phyloP scores from a whole-genome alignment of 2,797 vertebrate genomes.

The Typhlichthys subterraneus region DNA sequence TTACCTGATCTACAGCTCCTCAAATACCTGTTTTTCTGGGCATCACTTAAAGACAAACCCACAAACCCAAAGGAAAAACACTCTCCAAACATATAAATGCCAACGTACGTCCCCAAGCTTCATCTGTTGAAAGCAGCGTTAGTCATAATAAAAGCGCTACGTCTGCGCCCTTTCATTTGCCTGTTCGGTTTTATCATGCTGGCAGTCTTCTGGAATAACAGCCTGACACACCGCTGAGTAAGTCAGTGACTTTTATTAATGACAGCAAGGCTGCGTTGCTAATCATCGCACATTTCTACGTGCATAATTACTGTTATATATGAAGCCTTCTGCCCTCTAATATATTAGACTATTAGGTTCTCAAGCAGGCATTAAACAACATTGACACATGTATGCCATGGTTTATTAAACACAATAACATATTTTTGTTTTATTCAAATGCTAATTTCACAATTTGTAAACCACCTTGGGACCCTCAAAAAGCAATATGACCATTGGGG shows the following conservation, averaged over 20 bases:
- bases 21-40: constrained; percentile 68
- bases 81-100: constrained; percentile 54
- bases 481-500: too few relatives aligned
- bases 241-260: not conserved
- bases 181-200: constrained; percentile 27
- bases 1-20: constrained; percentile 65
- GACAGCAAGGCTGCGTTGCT: not conserved
- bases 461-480: too few relatives aligned
- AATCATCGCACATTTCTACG: not conserved
- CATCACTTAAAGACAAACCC: constrained; percentile 56
- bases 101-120: constrained; percentile 51
- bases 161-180: constrained; percentile 40
- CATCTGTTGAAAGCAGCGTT: constrained; percentile 42
- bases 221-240: constrained; percentile 48
- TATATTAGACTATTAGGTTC: too few relatives aligned
- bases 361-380: too few relatives aligned
- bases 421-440: too few relatives aligned
- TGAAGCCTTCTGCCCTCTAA: too few relatives aligned
- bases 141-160: constrained; percentile 52
- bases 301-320: not conserved
- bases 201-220: constrained; percentile 35
- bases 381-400: too few relatives aligned
- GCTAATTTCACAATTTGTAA: too few relatives aligned
- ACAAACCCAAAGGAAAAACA: constrained; percentile 50
- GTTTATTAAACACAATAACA: too few relatives aligned